phyloP scores from a whole-genome alignment of 2,888 invertebrate species.

The Myopa testacea region DNA sequence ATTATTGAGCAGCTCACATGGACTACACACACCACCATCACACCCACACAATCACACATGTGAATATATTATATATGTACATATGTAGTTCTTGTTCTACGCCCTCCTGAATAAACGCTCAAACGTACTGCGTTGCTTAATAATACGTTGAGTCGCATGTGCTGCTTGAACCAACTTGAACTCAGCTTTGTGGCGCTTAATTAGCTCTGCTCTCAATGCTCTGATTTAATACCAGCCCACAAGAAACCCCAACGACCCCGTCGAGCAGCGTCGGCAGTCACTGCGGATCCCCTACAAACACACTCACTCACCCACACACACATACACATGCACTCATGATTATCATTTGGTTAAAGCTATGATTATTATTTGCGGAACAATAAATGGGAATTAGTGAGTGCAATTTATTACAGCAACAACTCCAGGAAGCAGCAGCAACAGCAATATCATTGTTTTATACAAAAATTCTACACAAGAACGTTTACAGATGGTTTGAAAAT shows the following conservation, averaged over 20 bases:
- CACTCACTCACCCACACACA: too few relatives aligned
- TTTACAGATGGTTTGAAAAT: too few relatives aligned
- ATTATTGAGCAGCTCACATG: background rate
- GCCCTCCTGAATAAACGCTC: background rate
- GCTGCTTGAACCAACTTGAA: background rate
- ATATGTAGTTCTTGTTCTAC: too few relatives aligned
- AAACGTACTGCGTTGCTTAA: background rate
- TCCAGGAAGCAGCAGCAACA: too few relatives aligned
- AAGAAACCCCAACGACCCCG: too few relatives aligned
- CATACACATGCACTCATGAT: background rate
- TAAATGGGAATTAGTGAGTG: background rate
- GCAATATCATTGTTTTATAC: too few relatives aligned
- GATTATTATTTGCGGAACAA: background rate
- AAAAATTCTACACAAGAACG: too few relatives aligned
- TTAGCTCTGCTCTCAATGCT: constrained; percentile 8
- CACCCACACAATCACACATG: too few relatives aligned
- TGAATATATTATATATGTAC: too few relatives aligned
- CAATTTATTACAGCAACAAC: background rate
- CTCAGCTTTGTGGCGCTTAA: constrained; percentile 17
- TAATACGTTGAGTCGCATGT: constrained; percentile 24
- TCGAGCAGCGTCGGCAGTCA: too few relatives aligned
- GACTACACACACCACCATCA: too few relatives aligned
- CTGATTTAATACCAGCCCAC: background rate
- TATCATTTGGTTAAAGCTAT: background rate
- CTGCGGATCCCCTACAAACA: background rate